These are phyloP conservation scores for Hydropsyche tenuis DNA, from an alignment of 1,140 invertebrate genomes.

Conservation along the genomic window DNA sequence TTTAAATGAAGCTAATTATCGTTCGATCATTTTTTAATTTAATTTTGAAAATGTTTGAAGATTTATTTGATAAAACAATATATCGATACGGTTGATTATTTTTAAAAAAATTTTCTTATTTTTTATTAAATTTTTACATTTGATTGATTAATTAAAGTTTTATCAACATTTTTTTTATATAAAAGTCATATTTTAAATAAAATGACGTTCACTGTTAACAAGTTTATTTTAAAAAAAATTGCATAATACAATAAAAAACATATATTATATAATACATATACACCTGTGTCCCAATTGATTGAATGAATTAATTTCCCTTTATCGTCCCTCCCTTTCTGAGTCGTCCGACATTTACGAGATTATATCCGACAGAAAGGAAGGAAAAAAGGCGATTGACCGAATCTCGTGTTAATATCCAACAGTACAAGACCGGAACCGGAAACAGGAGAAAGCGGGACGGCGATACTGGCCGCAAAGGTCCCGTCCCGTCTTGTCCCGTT, in stretches of 20 bases:
- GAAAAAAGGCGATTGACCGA: slow-evolving; percentile 18
- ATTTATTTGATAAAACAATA: neutral
- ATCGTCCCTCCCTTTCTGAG: neutral
- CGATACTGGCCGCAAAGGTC: neutral
- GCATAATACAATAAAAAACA: too few relatives aligned
- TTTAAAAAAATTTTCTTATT: too few relatives aligned
- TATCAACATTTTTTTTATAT: too few relatives aligned
- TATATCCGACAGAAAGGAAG: neutral
- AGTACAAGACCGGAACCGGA: neutral
- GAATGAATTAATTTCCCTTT: slow-evolving; percentile 11
- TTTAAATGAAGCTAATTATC: too few relatives aligned
- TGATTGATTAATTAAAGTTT: too few relatives aligned
- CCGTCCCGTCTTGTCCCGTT: too few relatives aligned
- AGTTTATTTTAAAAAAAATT: too few relatives aligned
- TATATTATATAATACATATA: neutral
- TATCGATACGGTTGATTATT: too few relatives aligned
- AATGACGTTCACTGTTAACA: too few relatives aligned
- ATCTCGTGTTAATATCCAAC: slow-evolving; percentile 14
- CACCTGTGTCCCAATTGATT: neutral
- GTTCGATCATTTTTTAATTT: too few relatives aligned
- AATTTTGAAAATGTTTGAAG: neutral
- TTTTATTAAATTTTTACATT: too few relatives aligned
- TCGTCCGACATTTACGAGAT: neutral
- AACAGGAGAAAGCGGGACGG: neutral
- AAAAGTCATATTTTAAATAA: too few relatives aligned